Conservation (phyloP, 2,113 vertebrate genomes). For the Corynorhinus townsendii region DNA sequence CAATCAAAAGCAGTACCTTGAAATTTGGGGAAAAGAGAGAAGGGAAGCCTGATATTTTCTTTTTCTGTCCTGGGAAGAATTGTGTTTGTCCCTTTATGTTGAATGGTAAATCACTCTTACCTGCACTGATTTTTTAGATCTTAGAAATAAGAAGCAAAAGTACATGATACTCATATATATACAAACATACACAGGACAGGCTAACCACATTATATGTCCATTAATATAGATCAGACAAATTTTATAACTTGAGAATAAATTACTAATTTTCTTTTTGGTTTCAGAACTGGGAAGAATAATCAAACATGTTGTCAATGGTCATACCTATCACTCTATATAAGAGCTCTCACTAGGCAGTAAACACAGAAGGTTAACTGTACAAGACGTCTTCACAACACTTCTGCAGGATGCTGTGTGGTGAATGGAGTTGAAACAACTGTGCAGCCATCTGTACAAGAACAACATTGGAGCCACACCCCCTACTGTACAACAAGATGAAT, state of each 20-base stretch:
- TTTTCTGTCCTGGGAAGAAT: neutral
- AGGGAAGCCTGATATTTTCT: neutral
- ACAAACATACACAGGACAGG: neutral
- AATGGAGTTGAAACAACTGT: neutral
- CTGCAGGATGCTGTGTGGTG: slow-evolving; percentile 18
- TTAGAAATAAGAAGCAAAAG: neutral
- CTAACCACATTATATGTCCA: neutral
- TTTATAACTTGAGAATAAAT: neutral
- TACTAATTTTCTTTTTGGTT: neutral
- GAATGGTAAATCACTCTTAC: neutral
- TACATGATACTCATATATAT: neutral
- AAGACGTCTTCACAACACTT: slow-evolving; percentile 69
- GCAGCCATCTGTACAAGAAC: neutral
- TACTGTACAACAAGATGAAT: neutral
- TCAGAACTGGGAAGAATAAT: slow-evolving; percentile 32
- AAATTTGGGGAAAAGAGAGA: neutral
- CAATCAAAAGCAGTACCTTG: slow-evolving; percentile 74
- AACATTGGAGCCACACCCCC: neutral
- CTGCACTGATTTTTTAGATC: neutral
- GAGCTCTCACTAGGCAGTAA: slow-evolving; percentile 62
- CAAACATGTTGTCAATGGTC: neutral
- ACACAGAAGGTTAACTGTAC: slow-evolving; percentile 60
- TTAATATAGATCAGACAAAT: neutral
- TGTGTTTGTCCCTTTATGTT: neutral
- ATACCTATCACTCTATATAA: slow-evolving; percentile 51